Percentiles rank a stretch among this genome's conserved stretches.
phyloP scores from a whole-genome alignment of 2,113 vertebrate species.

The Heliornis fulica region DNA sequence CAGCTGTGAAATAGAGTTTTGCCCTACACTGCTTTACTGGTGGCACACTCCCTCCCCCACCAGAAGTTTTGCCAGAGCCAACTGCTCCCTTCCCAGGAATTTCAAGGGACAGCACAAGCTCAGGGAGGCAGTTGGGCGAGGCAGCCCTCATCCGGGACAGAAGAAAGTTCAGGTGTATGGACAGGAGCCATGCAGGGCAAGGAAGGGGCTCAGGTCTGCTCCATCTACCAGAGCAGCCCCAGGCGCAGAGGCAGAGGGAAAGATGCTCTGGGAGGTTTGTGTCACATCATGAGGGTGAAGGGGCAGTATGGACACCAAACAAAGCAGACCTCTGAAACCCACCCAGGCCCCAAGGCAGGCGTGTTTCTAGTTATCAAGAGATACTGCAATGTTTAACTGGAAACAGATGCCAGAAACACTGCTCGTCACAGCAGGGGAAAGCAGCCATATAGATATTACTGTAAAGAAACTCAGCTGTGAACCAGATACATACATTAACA shows the following conservation, averaged over 20 bases:
- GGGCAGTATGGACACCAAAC: background rate
- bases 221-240: background rate
- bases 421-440: background rate
- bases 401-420: background rate
- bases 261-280: background rate
- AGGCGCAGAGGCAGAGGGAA: background rate
- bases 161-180: background rate
- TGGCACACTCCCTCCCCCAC: background rate
- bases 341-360: rapidly evolving
- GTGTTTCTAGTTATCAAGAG: background rate
- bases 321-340: background rate
- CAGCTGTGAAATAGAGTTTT: background rate
- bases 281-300: background rate
- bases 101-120: background rate
- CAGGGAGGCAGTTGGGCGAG: background rate
- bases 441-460: background rate
- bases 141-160: background rate
- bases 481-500: background rate
- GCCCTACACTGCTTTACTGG: background rate
- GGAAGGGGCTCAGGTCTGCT: background rate
- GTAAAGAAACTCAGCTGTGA: background rate
- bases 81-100: background rate
- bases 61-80: background rate
- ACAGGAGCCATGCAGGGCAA: too few relatives aligned
- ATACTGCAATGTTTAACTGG: background rate